Conservation (phyloP, 1,140 invertebrate genomes). For the Manduca sexta region DNA sequence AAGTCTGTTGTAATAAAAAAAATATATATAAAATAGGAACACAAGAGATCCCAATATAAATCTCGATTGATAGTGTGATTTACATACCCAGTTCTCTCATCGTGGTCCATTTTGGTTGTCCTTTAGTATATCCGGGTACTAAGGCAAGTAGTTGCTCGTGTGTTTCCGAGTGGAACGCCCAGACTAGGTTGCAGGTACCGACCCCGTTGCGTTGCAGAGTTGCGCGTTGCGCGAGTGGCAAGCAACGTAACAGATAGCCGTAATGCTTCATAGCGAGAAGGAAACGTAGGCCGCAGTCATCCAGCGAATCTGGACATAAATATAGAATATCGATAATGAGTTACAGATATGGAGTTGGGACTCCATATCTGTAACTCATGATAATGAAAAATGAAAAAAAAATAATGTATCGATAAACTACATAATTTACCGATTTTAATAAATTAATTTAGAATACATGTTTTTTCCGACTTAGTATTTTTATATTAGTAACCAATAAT, state of each 20-base stretch:
- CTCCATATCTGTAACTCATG: no score
- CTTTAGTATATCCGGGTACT: conserved; percentile 91
- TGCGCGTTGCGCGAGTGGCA: conserved; percentile 90
- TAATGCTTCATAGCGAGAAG: conserved; percentile 98
- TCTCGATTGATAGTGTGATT: neutral
- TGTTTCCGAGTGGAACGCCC: conserved; percentile 99
- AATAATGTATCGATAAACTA: no score
- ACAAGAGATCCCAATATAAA: neutral
- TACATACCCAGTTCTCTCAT: conserved; percentile 85
- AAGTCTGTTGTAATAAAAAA: no score
- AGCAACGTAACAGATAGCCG: conserved; percentile 92
- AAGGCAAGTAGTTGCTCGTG: conserved; percentile 95
- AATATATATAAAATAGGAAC: neutral
- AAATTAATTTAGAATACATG: no score
- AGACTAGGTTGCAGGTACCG: conserved; percentile 94
- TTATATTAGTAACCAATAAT: neutral
- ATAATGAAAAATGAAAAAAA: no score
- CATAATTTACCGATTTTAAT: no score
- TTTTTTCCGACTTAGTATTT: no score
- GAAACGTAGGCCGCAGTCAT: conserved; percentile 98
- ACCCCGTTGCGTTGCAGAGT: conserved; percentile 93
- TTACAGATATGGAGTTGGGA: no score
- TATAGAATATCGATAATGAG: neutral
- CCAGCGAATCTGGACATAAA: conserved; percentile 84
- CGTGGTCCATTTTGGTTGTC: conserved; percentile 91